These are phyloP conservation scores for Crotalus adamanteus DNA, from an alignment of 2,797 vertebrate genomes.

Conservation along the genomic window DNA sequence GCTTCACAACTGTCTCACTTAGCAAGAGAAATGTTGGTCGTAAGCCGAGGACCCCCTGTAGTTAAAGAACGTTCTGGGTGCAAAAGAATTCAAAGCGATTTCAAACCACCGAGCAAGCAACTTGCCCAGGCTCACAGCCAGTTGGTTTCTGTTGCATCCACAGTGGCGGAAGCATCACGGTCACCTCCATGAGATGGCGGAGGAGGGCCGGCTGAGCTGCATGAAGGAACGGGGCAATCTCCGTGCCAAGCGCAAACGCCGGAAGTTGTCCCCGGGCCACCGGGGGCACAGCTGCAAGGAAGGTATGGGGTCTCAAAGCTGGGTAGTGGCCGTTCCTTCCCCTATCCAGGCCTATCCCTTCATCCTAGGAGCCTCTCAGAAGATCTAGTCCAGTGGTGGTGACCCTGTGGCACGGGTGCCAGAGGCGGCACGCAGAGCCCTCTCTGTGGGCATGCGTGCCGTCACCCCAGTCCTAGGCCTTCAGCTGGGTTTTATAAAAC, in stretches of 20 bases:
- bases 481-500: too few species aligned
- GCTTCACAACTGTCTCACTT: too few species aligned
- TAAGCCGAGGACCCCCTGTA: fast-evolving
- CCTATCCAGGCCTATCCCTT: not conserved
- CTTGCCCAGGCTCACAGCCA: fast-evolving
- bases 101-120: fast-evolving
- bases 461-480: too few species aligned
- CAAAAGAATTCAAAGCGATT: not conserved
- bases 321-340: fast-evolving
- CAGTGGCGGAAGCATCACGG: slow-evolving; percentile 70
- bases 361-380: not conserved
- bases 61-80: not conserved
- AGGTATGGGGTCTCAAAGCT: slow-evolving; percentile 57
- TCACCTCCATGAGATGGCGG: slow-evolving; percentile 59
- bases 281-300: slow-evolving; percentile 63
- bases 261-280: slow-evolving; percentile 62
- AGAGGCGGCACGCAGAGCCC: too few species aligned
- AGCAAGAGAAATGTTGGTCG: too few species aligned
- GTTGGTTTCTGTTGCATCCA: not conserved
- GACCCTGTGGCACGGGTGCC: too few species aligned
- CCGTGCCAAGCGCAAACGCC: slow-evolving; percentile 73
- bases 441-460: too few species aligned
- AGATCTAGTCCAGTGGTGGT: not conserved
- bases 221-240: slow-evolving; percentile 68
- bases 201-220: slow-evolving; percentile 53